Percentiles rank a stretch among this genome's conserved stretches.
Evolutionary conservation across 2,113 vertebrate species (phyloP).

Genomic region (Malaclemys terrapin): DNA sequence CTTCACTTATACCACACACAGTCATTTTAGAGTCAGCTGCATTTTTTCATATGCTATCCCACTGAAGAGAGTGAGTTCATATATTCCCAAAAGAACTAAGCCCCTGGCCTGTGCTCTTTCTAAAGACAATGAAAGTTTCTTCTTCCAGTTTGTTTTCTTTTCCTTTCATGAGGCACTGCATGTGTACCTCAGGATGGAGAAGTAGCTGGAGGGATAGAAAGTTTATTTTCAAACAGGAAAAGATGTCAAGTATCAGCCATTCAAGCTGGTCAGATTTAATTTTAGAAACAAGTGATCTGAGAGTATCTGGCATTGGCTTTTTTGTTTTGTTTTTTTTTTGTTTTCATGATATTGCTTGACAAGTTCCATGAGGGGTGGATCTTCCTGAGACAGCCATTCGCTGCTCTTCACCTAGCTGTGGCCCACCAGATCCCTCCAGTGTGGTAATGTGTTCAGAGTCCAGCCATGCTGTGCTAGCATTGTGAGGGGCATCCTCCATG

Average conservation of each 20-base stretch:
- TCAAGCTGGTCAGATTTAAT: background rate
- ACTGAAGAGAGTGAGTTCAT: background rate
- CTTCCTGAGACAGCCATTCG: background rate
- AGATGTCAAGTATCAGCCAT: background rate
- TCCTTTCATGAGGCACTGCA: background rate
- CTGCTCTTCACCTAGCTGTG: background rate
- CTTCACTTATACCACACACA: slow-evolving; percentile 12
- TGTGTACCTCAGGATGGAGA: background rate
- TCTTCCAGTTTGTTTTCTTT: background rate
- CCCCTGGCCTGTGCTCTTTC: background rate
- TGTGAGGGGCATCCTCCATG: rapidly evolving
- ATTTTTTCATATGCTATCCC: background rate
- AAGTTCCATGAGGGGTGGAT: background rate
- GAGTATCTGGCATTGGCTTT: background rate
- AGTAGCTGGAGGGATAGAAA: background rate
- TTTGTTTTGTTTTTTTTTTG: background rate
- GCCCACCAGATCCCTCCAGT: background rate
- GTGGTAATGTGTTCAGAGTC: rapidly evolving
- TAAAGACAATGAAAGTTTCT: background rate
- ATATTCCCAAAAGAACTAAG: background rate
- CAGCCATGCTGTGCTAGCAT: rapidly evolving
- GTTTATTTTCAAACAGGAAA: slow-evolving; percentile 4
- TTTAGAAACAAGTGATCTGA: background rate
- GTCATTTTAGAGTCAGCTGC: background rate
- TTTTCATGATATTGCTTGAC: background rate